Evolutionary conservation across 1,140 invertebrate genomes (phyloP).

Genomic region (Fopius arisanus): DNA sequence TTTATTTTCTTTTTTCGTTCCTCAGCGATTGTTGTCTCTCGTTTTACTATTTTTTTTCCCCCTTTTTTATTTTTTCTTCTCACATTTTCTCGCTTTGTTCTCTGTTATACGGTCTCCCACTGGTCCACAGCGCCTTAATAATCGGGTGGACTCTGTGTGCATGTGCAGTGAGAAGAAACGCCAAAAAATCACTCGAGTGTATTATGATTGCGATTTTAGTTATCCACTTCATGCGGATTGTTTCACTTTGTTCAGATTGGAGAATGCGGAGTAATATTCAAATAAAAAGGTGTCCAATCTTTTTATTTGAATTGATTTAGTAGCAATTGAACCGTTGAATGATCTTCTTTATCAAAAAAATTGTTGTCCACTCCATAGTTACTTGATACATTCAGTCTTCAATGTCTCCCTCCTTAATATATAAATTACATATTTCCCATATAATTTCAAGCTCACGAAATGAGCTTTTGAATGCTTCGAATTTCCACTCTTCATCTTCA

Average conservation of each 20-base stretch:
- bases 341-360: too few relatives aligned
- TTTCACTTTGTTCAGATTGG: neutral
- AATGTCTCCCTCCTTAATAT: too few relatives aligned
- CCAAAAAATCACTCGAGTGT: neutral
- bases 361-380: too few relatives aligned
- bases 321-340: too few relatives aligned
- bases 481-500: too few relatives aligned
- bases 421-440: too few relatives aligned
- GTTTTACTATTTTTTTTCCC: constrained; percentile 1
- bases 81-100: neutral
- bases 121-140: neutral
- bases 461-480: too few relatives aligned
- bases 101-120: neutral
- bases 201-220: constrained; percentile 1
- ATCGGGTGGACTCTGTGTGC: neutral
- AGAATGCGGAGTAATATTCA: too few relatives aligned
- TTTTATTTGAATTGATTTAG: too few relatives aligned
- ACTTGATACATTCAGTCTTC: too few relatives aligned
- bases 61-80: neutral
- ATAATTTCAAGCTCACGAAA: too few relatives aligned
- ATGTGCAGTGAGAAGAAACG: neutral
- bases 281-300: too few relatives aligned
- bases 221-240: neutral
- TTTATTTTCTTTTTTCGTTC: neutral
- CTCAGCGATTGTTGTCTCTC: neutral